phyloP scores from a whole-genome alignment of 2,888 invertebrate genomes.

The Agonopterix heracliana region DNA sequence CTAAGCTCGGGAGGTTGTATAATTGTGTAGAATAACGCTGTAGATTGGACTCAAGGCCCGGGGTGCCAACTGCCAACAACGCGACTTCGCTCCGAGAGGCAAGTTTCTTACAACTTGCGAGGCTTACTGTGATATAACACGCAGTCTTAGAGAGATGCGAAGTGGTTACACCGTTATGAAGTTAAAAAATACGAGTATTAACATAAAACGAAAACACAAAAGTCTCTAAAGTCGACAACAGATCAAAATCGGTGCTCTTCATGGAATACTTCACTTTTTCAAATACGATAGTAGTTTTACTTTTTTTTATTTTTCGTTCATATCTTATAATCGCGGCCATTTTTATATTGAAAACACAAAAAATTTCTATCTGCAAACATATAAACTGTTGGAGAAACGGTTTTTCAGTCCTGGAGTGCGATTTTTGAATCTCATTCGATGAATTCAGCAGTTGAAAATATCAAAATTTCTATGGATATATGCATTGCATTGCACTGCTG shows the following conservation, averaged over 20 bases:
- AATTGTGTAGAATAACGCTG: slow-evolving; percentile 33
- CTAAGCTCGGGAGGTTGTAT: background rate
- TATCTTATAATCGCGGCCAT: too few relatives aligned
- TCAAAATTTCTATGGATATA: too few relatives aligned
- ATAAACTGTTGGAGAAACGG: too few relatives aligned
- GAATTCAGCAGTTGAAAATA: too few relatives aligned
- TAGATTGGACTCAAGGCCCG: slow-evolving; percentile 46
- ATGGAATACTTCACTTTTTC: background rate
- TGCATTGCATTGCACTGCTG: too few relatives aligned
- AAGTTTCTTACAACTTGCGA: slow-evolving; percentile 39
- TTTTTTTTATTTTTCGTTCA: too few relatives aligned
- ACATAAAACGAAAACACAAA: background rate
- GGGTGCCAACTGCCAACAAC: slow-evolving; percentile 28
- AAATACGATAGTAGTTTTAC: background rate
- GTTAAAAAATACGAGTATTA: background rate
- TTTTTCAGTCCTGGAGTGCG: too few relatives aligned
- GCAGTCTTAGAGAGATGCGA: slow-evolving; percentile 17
- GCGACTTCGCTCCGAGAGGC: slow-evolving; percentile 27
- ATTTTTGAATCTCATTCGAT: too few relatives aligned
- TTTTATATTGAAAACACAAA: too few relatives aligned
- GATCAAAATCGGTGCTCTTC: background rate
- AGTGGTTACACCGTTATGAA: slow-evolving; percentile 5
- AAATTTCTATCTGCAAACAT: too few relatives aligned
- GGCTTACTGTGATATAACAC: slow-evolving; percentile 27
- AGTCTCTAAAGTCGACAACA: background rate